Conservation (phyloP, 2,888 invertebrate genomes). For the Noctua fimbriata region DNA sequence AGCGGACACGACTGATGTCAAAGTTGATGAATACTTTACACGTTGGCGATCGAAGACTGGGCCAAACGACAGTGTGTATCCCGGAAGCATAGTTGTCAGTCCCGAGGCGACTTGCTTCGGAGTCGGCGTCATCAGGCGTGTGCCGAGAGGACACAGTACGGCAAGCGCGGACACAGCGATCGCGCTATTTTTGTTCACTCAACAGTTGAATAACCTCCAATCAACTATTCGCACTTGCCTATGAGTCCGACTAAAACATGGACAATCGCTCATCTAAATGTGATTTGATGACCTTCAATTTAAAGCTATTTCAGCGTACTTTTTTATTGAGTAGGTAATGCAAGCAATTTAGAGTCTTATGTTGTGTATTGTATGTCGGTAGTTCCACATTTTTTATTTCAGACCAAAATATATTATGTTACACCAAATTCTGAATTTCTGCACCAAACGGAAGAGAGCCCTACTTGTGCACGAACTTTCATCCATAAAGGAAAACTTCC, state of each 20-base stretch:
- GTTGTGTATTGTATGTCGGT: background rate
- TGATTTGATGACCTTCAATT: conserved; percentile 67
- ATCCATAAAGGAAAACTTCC: conserved; percentile 47
- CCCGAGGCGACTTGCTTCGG: conserved; percentile 71
- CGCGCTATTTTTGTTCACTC: conserved; percentile 87
- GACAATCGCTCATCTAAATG: conserved; percentile 69
- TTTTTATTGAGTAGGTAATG: conserved; percentile 15
- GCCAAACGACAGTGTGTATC: conserved; percentile 77
- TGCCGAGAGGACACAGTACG: conserved; percentile 71
- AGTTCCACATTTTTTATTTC: background rate
- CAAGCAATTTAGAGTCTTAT: conserved; percentile 10
- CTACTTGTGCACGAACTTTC: conserved; percentile 71
- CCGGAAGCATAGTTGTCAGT: conserved; percentile 82
- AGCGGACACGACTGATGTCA: conserved; percentile 47
- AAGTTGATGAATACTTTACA: conserved; percentile 59
- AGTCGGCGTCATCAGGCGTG: conserved; percentile 69
- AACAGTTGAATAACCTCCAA: conserved; percentile 90
- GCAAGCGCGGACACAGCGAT: conserved; percentile 80
- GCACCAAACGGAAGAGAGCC: conserved; percentile 58
- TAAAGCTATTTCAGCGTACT: conserved; percentile 7
- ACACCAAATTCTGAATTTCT: conserved; percentile 48
- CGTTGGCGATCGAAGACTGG: conserved; percentile 70
- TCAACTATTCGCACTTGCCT: conserved; percentile 89
- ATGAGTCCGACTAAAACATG: conserved; percentile 76
- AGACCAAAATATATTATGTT: conserved; percentile 21